Evolutionary conservation across 2,888 invertebrate genomes (phyloP), one percentile per base, ranked within the genome.

Genomic region (Tuberolachnus salignus): DNA sequence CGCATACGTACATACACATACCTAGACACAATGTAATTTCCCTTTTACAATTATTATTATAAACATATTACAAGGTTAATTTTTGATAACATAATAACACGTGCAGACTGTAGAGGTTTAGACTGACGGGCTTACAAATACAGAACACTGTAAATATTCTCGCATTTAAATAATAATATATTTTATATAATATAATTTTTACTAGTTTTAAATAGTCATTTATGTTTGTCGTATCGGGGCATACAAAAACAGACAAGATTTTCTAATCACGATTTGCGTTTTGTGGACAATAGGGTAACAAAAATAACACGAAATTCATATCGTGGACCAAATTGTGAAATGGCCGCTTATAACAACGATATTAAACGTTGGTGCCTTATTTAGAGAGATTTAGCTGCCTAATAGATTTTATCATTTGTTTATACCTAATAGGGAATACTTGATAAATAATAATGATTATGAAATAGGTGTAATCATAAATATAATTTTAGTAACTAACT

Each of bases 231-330:
- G 34, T 16, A 51, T 26, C 23, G 42, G 66, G 21, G 42, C 9
- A 10, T 14, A 19, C 13, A 49, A 46, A 23, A 66, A 55, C 55
- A 21, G 6, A 55, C 23, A 19, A 67, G 44, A 75, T 55, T 67
- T 75, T 75, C 67, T 14, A 23, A 67, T 49, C 64, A 75, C 66
- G 66, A 75, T 67, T 66, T 74, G 23, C 74, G 23, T 74, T 66
- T 55, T 46, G 53, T 67, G 61, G 51, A 73, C 73, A 73, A 73
- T 73, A 42, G 63, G 11, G 21, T 21, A 34, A 63, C 21, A 51
- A 21, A 72, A n/a, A 51, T 42, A 42, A 73, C 51, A 42, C 16
- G 73, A 63, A 73, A 73, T 73, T 63, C 51, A 34, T 21, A 34
- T 63, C 34, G 63, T 61, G 61, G 61, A 49, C 72, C 61, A 42